Evolutionary conservation across 2,888 invertebrate genomes (phyloP), one percentile per base, ranked within the genome.

Genomic region (Eustalomyia histrio): DNA sequence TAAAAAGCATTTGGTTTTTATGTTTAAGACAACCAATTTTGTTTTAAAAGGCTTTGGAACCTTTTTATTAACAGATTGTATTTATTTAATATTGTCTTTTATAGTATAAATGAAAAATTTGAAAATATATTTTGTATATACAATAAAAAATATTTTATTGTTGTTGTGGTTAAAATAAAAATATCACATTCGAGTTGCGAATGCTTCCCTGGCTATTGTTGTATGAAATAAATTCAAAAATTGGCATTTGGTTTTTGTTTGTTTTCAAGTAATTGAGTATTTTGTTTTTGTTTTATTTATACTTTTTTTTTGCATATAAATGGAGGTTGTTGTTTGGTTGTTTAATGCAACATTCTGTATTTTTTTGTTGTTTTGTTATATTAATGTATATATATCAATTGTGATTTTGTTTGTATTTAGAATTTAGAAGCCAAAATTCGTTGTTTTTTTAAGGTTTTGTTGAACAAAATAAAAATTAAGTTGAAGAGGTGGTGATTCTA

Each of bases 181-280:
- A 90, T 89, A 89, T 90, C 89, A 89, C 90, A 89, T 88, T 88
- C 89, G 89, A 88, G 88, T 89, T 89, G 87, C 86, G 90, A 89
- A 89, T 90, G 89, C 88, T 88, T 89, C 87, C 89, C 90, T 89
- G 90, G 90, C 90, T 90, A 89, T 89, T 89, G 88, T 89, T 88
- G 84, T 87, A 85, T 82, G 87, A 88, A 89, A 89, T 88, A 87
- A 88, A 88, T 87, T 86, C 83, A 84, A 83, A 84, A 87, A 86
- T 86, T 85, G 85, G 83, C 84, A 79, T 86, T 86, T 83, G 80
- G 68, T 83, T 83, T 84, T 52, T 71, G 65, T 83, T 83, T 84
- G 57, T 73, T 84, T 79, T 83, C 78, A 47, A 21, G 83, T 83
- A 82, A 84, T 83, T 71, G 68, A 72, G 76, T 79, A 80, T 64